These are phyloP conservation scores for Drosophila cyrtoloma DNA, from an alignment of 2,888 invertebrate genomes.

Conservation along the genomic window DNA sequence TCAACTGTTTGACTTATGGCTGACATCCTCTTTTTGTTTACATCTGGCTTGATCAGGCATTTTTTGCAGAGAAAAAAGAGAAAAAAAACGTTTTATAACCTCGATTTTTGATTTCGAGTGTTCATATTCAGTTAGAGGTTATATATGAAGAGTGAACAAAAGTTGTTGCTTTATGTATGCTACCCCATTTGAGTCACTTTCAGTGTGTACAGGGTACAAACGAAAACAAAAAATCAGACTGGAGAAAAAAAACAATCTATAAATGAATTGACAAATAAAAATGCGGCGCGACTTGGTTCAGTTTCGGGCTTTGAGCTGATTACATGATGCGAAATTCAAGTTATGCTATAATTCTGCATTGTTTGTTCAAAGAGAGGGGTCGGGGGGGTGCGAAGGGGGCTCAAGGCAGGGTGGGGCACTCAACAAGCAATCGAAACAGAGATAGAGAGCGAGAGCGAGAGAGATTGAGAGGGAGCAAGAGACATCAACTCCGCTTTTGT, in stretches of 20 bases:
- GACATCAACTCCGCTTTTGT: constrained; percentile 19
- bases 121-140: too few relatives aligned
- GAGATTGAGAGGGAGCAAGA: not conserved
- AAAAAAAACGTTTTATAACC: not conserved
- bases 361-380: constrained; percentile 33
- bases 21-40: too few relatives aligned
- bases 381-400: not conserved
- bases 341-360: constrained; percentile 80
- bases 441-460: not conserved
- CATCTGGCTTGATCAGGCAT: too few relatives aligned
- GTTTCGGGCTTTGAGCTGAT: constrained; percentile 50
- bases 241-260: constrained; percentile 56
- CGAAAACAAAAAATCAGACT: not conserved
- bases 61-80: not conserved
- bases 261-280: constrained; percentile 78
- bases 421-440: not conserved
- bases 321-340: constrained; percentile 77
- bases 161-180: not conserved
- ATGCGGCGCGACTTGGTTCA: constrained; percentile 49
- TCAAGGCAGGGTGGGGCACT: not conserved
- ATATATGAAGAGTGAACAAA: too few relatives aligned
- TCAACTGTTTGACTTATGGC: too few relatives aligned
- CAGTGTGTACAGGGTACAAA: not conserved
- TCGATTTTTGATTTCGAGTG: not conserved
- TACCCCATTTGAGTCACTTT: not conserved